Conservation (phyloP, 2,113 vertebrate species). For the Halcyon senegalensis region DNA sequence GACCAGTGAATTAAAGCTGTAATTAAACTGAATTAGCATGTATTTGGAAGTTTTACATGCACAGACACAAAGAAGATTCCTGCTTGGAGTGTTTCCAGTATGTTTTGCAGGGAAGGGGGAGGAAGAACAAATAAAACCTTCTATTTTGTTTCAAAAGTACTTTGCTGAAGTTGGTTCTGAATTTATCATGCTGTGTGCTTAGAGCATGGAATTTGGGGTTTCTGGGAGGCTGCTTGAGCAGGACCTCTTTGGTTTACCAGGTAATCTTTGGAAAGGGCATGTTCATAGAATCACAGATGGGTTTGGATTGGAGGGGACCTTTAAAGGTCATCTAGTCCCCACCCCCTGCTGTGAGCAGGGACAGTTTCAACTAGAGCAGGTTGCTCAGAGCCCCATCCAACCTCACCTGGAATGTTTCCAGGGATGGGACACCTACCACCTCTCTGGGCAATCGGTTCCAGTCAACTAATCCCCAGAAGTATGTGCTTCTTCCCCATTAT, state of each 20-base stretch:
- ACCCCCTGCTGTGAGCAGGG: background rate
- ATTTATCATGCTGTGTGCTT: background rate
- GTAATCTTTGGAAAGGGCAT: background rate
- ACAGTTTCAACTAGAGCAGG: background rate
- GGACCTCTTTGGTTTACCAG: background rate
- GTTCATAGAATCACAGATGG: background rate
- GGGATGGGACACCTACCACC: background rate
- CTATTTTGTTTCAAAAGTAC: background rate
- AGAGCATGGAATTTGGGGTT: background rate
- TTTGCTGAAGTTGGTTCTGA: background rate
- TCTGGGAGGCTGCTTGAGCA: background rate
- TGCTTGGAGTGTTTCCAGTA: constrained; percentile 44
- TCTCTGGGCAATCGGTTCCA: background rate
- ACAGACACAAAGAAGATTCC: constrained; percentile 24
- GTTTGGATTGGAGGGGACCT: background rate
- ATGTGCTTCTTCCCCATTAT: background rate
- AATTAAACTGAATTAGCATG: constrained; percentile 69
- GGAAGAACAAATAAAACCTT: background rate
- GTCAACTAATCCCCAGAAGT: background rate
- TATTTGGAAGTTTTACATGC: constrained; percentile 41
- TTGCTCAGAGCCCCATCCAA: background rate
- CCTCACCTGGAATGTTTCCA: background rate
- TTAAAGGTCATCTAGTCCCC: background rate
- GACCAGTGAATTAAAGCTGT: constrained; percentile 54
- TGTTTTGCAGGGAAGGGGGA: background rate